Conservation (phyloP, 23 tunicate genomes). For the Ciona savignyi region DNA sequence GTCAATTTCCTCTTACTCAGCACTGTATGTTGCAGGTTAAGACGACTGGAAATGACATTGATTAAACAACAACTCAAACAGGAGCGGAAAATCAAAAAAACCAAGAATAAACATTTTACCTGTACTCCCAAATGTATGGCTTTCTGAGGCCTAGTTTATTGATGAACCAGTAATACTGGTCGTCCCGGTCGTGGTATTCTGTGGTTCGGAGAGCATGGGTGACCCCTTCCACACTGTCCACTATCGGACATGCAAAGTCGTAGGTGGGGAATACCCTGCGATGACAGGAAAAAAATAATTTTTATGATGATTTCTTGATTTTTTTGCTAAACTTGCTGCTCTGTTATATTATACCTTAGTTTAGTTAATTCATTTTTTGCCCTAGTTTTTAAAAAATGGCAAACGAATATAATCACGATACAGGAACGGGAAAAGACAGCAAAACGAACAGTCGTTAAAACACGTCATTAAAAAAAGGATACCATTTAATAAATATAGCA, state of each 20-base stretch:
- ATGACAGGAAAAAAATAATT: background rate
- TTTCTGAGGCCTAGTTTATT: conserved; percentile 68
- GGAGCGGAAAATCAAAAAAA: background rate
- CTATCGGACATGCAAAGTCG: conserved; percentile 98
- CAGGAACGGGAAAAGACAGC: too few relatives aligned
- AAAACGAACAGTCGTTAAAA: too few relatives aligned
- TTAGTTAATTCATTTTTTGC: too few relatives aligned
- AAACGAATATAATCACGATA: too few relatives aligned
- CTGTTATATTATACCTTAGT: too few relatives aligned
- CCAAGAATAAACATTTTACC: conserved; percentile 18
- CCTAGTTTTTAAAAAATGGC: too few relatives aligned
- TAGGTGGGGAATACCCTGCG: conserved; percentile 96
- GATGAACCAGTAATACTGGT: conserved; percentile 98
- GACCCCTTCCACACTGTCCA: conserved; percentile 96
- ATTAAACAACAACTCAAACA: background rate
- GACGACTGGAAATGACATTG: conserved; percentile 42
- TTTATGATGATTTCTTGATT: too few relatives aligned
- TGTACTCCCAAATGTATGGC: conserved; percentile 95
- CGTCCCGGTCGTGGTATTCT: conserved; percentile 94
- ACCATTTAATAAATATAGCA: too few relatives aligned
- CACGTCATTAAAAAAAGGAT: too few relatives aligned
- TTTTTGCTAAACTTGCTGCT: too few relatives aligned
- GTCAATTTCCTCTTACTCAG: conserved; percentile 93
- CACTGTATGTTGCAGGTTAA: conserved; percentile 96
- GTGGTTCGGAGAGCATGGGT: conserved; percentile 95